Evolutionary conservation across 1,140 invertebrate genomes (phyloP), one percentile per base, ranked within the genome.

Genomic region (Geopemphigus sp.): DNA sequence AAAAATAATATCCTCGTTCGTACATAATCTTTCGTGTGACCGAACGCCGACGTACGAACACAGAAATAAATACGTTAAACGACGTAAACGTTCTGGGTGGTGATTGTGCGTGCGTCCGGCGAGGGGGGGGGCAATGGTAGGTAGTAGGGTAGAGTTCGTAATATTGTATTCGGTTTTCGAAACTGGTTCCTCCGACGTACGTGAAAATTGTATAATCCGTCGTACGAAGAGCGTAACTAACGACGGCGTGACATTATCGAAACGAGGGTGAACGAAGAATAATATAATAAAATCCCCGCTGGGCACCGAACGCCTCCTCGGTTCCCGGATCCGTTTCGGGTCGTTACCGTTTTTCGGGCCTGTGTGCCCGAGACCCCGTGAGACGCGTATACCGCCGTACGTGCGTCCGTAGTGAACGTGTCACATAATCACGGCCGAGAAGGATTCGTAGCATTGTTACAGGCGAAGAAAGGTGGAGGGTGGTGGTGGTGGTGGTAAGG

Each of bases 11-110:
- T 70, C 1, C 8, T 53, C 47, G 10, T 50, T 19, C 15, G 15
- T 50, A 59, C n/a, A n/a, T 26, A 70, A 53, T 70, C 47, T 22
- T 15, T 70, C 66, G 66, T 53, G 66, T 53, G 66, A 70, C 66
- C 53, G 66, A 53, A 12, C 17, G 50, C 22, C 53, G 10, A 19
- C 66, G 5, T 53, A 70, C 53, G 53, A 70, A 10, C 26, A 70
- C 17, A n/a, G 66, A 70, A 70, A 50, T 24, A 45, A 15, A 68
- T 39, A 64, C 19, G 22, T 56, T n/a, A n/a, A n/a, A 56, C 39
- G 5, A 11, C 17, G 5, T 39, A 2, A 39, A n/a, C 32, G 59
- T 29, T 47, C n/a, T n/a, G 39, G n/a, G 22, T 14, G 32, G n/a
- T n/a, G n/a, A n/a, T n/a, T n/a, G n/a, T n/a, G n/a, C n/a, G n/a